A percentile compares a stretch with the other conserved stretches of the same genome.
Conservation (phyloP, 2,888 invertebrate species). For the Oscheius sp. region DNA sequence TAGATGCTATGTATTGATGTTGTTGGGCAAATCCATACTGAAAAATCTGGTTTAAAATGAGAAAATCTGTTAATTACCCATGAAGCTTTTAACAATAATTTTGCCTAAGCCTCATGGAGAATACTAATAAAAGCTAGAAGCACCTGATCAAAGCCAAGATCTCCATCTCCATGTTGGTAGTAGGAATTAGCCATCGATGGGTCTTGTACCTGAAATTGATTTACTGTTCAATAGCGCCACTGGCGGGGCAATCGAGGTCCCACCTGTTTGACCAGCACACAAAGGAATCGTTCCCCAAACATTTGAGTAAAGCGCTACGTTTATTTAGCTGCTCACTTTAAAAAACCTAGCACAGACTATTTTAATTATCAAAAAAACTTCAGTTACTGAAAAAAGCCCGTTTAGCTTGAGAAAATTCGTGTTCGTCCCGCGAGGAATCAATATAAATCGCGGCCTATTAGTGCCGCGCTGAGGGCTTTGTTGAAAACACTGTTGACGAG, state of each 20-base stretch:
- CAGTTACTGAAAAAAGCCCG: not conserved
- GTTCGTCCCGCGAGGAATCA: not conserved
- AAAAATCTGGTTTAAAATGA: too few relatives aligned
- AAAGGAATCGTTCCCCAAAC: not conserved
- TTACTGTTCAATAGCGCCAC: not conserved
- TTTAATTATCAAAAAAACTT: not conserved
- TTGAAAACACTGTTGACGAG: not conserved
- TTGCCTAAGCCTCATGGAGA: too few relatives aligned
- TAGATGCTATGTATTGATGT: conserved; percentile 11
- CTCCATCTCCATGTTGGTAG: not conserved
- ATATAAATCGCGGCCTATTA: conserved; percentile 8
- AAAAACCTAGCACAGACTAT: not conserved
- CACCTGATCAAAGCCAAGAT: conserved; percentile 6
- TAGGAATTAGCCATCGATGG: not conserved
- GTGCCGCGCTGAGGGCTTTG: too few relatives aligned
- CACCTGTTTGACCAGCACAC: conserved; percentile 3
- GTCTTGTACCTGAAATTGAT: not conserved
- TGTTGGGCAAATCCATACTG: conserved; percentile 22
- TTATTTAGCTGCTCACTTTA: not conserved
- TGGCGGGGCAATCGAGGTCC: too few relatives aligned
- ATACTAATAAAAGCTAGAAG: not conserved
- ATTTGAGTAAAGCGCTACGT: not conserved
- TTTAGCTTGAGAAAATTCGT: not conserved
- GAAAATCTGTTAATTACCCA: too few relatives aligned
- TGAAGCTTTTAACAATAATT: not conserved